Evolutionary conservation across 2,113 vertebrate species (phyloP), one percentile per base, ranked within the genome.

Genomic region (Entelurus aequoreus): DNA sequence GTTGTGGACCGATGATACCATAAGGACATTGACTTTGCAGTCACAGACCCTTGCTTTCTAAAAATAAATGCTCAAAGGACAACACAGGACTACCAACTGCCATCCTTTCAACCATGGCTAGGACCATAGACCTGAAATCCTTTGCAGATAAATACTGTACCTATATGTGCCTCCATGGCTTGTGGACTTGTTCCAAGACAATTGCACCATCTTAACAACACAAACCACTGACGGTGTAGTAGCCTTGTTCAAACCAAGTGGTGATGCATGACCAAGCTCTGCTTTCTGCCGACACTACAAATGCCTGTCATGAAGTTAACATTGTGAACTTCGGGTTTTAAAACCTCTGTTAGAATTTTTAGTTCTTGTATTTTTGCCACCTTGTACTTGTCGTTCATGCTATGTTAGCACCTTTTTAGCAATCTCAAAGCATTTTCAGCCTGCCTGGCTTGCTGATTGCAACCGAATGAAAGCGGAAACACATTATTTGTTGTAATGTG

Each of bases 141-240:
- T 84, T 83, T 83, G 78, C 79, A 76, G 73, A 78, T 71, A 76
- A 80, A 83, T 44, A 57, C 55, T 44, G 16, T 57, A 57, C 55
- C 55, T 57, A 57, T 80, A 60, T 69, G 83, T 86, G 87, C 85
- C 85, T 88, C 67, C 49, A 65, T 36, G 85, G 82, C 82, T 81
- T 36, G 40, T 69, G 64, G 48, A 37, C 74, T 72, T 60, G 61
- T 82, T 76, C 68, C 62, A 75, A 79, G 63, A 60, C 7, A 65
- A 75, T 61, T 66, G 65, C 63, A 66, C 50, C 60, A 51, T 68
- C 63, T 69, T 28, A 28, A 28, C 47, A 62, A 11, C 13, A 61
- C 51, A 48, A 58, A 57, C 40, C 38, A 54, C 49, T 51, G 21
- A 54, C 28, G 5, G 21, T 28, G 28, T 28, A 28, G 28, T 19